These are phyloP conservation scores for Nymphicus hollandicus DNA, from an alignment of 2,113 vertebrate species.

Conservation along the genomic window DNA sequence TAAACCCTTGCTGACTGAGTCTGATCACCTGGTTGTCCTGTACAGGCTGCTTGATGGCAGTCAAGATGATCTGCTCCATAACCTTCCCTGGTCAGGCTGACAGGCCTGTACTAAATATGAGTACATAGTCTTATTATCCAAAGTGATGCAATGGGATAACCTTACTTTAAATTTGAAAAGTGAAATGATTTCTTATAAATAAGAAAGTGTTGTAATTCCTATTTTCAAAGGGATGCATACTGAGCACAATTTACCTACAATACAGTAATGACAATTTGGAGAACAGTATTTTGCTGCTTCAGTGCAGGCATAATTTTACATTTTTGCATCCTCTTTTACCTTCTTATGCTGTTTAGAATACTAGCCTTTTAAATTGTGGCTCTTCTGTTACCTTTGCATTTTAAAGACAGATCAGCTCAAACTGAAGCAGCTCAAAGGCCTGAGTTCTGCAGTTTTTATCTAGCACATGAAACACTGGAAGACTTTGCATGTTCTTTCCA, in stretches of 20 bases:
- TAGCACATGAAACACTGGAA: neutral
- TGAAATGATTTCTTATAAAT: neutral
- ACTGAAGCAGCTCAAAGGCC: neutral
- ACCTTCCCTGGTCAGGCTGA: neutral
- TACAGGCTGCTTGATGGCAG: neutral
- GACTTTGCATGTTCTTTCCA: neutral
- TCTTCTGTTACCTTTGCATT: neutral
- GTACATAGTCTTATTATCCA: neutral
- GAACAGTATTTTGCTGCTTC: neutral
- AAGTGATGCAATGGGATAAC: neutral
- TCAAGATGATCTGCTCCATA: neutral
- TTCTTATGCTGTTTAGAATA: neutral
- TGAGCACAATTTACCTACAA: neutral
- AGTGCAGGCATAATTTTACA: neutral
- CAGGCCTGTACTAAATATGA: neutral
- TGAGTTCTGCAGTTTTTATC: neutral
- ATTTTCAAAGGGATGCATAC: neutral
- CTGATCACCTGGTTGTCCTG: neutral
- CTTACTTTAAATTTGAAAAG: neutral
- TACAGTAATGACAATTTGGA: neutral
- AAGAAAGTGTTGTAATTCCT: neutral
- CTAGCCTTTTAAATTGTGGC: neutral
- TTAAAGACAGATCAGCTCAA: neutral
- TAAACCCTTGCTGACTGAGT: neutral
- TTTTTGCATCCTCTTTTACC: neutral